phyloP scores from a whole-genome alignment of 2,797 vertebrate species.

The Moxostoma hubbsi region DNA sequence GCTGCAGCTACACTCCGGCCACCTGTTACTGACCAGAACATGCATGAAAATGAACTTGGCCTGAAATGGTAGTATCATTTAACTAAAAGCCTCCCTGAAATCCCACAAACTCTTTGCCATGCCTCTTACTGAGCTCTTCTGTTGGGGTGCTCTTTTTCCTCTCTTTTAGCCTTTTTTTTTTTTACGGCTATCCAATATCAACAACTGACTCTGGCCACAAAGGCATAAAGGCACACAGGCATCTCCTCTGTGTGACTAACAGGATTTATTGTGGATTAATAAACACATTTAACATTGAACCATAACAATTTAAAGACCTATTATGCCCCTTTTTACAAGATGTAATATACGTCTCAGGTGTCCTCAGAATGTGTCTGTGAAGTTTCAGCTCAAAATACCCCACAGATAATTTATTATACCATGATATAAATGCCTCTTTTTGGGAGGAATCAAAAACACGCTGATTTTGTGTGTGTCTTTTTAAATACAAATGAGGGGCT shows the following conservation, averaged over 20 bases:
- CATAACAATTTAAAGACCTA: constrained; percentile 41
- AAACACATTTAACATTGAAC: constrained; percentile 70
- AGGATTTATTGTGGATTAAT: constrained; percentile 78
- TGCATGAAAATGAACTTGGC: constrained; percentile 54
- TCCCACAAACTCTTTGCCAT: constrained; percentile 42
- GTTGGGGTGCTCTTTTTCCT: constrained; percentile 1
- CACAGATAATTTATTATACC: too few species aligned
- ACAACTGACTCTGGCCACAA: constrained; percentile 1
- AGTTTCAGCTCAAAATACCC: too few species aligned
- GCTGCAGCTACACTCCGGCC: constrained; percentile 14
- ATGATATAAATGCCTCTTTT: too few species aligned
- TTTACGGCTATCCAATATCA: constrained; percentile 56
- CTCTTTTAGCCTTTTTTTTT: constrained; percentile 7
- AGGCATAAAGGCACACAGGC: background rate
- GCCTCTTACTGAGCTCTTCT: constrained; percentile 34
- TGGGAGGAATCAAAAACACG: too few species aligned
- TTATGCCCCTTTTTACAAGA: too few species aligned
- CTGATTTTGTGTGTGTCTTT: too few species aligned
- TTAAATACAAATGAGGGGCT: too few species aligned
- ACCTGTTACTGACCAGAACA: constrained; percentile 53
- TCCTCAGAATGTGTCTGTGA: too few species aligned
- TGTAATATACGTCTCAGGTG: too few species aligned
- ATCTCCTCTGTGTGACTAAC: constrained; percentile 51
- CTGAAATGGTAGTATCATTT: constrained; percentile 22
- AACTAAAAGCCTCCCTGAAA: constrained; percentile 52